phyloP scores from a whole-genome alignment of 2,113 vertebrate species.

The Ameiurus melas region DNA sequence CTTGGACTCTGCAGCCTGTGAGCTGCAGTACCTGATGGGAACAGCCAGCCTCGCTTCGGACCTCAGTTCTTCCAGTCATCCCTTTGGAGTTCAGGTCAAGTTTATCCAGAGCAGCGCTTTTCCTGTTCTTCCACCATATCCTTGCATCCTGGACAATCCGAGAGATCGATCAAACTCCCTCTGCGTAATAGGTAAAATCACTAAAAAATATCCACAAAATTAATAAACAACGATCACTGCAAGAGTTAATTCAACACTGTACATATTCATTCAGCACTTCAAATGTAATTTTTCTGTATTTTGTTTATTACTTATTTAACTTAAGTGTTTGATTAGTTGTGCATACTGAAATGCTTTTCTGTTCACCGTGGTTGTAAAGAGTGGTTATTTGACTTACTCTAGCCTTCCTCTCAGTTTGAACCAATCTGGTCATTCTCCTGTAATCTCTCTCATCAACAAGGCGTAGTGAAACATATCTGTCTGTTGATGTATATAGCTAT shows the following conservation, averaged over 20 bases:
- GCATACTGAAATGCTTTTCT: neutral
- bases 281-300: neutral
- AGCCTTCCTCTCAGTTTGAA: neutral
- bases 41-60: neutral
- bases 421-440: neutral
- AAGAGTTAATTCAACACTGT: neutral
- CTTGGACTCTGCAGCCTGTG: neutral
- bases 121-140: slow-evolving; percentile 1
- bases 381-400: neutral
- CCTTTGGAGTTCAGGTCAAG: neutral
- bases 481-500: too few species aligned
- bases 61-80: neutral
- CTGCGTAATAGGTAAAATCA: neutral
- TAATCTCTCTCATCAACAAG: neutral
- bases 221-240: too few species aligned
- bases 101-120: slow-evolving; percentile 1
- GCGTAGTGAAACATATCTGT: too few species aligned
- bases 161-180: neutral
- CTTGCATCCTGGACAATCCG: neutral
- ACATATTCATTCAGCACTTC: neutral
- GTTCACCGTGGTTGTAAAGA: neutral
- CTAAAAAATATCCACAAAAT: neutral
- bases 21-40: neutral
- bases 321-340: neutral
- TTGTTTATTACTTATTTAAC: neutral